A percentile compares a stretch with the other conserved stretches of the same genome.
phyloP scores from a whole-genome alignment of 2,888 invertebrate genomes.

The Gymnocheta viridis region DNA sequence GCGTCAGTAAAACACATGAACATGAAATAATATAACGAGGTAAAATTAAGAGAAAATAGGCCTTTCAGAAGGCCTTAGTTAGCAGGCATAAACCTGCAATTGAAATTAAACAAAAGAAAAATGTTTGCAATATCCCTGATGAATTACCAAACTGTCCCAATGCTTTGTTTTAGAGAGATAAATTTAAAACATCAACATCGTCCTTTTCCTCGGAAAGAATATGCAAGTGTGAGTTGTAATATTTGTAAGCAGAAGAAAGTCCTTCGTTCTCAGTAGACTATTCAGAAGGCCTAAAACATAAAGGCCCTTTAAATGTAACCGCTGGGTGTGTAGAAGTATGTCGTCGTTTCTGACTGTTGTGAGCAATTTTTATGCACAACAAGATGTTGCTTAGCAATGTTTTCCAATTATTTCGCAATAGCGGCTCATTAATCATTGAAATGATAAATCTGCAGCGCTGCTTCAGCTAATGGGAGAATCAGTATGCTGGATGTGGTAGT shows the following conservation, averaged over 20 bases:
- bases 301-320: not conserved
- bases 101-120: no score
- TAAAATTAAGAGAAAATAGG: not conserved
- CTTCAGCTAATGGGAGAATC: constrained; percentile 61
- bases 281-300: not conserved
- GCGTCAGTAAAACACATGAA: constrained; percentile 45
- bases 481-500: constrained; percentile 25
- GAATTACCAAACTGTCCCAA: no score
- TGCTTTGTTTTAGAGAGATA: no score
- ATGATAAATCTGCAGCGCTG: constrained; percentile 76
- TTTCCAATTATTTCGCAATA: constrained; percentile 78
- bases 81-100: not conserved
- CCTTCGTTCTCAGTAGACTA: not conserved
- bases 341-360: constrained; percentile 19
- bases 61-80: not conserved
- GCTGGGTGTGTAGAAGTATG: not conserved
- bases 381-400: constrained; percentile 74
- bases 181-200: no score
- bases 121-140: no score
- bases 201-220: no score
- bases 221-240: no score
- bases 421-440: constrained; percentile 78
- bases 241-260: no score
- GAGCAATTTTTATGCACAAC: constrained; percentile 54
- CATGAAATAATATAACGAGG: not conserved